Percentiles rank a stretch among this genome's conserved stretches.
phyloP scores from a whole-genome alignment of 2,797 vertebrate species.

The Protosalanx chinensis region DNA sequence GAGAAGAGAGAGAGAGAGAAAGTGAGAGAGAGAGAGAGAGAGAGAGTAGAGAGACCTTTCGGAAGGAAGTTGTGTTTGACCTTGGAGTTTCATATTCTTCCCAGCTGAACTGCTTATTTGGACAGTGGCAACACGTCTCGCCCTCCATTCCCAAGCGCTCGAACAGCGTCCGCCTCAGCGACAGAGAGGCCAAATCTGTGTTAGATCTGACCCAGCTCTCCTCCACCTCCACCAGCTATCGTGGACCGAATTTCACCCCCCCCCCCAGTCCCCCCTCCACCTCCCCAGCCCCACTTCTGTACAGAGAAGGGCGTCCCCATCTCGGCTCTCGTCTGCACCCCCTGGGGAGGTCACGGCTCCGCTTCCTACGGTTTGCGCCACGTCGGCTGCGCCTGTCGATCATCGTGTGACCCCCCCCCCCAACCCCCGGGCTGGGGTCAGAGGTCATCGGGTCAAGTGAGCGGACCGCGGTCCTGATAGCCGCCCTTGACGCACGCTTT shows the following conservation, averaged over 20 bases:
- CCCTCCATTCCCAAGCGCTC: conserved; percentile 32
- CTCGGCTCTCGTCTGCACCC: too few species aligned
- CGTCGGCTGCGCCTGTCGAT: background rate
- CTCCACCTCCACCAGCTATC: conserved; percentile 67
- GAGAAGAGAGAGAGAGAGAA: too few species aligned
- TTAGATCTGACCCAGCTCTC: conserved; percentile 61
- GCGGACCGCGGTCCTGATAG: background rate
- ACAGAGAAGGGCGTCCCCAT: too few species aligned
- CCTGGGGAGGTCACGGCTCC: too few species aligned
- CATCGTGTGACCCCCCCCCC: background rate
- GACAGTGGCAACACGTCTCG: conserved; percentile 30
- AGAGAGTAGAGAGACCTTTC: conserved; percentile 7
- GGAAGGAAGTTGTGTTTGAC: conserved; percentile 38
- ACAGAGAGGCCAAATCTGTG: conserved; percentile 45
- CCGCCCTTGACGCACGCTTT: background rate
- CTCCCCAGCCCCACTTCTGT: conserved; percentile 20
- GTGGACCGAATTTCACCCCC: conserved; percentile 40
- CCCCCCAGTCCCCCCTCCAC: conserved; percentile 6
- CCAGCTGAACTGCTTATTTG: conserved; percentile 50
- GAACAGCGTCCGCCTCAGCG: conserved; percentile 42
- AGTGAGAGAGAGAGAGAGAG: background rate
- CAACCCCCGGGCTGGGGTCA: background rate
- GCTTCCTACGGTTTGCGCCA: background rate
- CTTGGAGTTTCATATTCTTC: conserved; percentile 35
- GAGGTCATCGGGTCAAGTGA: background rate